Conservation (phyloP, 2,888 invertebrate genomes). For the Heliconius sara region DNA sequence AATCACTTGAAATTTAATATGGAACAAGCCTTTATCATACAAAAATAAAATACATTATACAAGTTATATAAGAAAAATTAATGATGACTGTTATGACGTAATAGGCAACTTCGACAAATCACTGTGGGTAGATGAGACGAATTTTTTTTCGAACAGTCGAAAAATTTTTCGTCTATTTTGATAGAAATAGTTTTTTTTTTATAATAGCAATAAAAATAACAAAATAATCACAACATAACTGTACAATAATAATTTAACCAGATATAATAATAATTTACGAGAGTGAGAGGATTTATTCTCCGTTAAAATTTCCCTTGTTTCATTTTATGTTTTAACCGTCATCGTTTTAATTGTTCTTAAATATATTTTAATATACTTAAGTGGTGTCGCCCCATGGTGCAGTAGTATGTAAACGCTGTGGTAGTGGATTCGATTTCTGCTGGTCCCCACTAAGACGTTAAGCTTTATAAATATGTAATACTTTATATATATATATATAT, state of each 20-base stretch:
- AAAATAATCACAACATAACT: not conserved
- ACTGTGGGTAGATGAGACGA: too few relatives aligned
- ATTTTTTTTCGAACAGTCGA: not conserved
- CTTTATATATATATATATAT: too few relatives aligned
- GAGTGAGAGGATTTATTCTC: not conserved
- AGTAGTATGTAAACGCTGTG: too few relatives aligned
- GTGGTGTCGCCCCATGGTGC: too few relatives aligned
- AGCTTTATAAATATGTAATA: too few relatives aligned
- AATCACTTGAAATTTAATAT: conserved; percentile 23
- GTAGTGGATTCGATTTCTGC: too few relatives aligned
- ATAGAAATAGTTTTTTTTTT: not conserved
- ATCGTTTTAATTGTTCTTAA: too few relatives aligned
- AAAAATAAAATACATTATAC: not conserved
- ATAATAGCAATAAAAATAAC: too few relatives aligned
- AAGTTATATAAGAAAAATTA: not conserved
- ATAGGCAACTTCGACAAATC: not conserved
- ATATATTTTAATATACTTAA: too few relatives aligned
- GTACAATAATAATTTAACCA: not conserved
- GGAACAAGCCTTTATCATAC: conserved; percentile 17
- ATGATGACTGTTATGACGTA: not conserved
- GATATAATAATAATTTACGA: not conserved
- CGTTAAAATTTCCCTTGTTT: not conserved
- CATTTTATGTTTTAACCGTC: too few relatives aligned
- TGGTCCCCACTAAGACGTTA: too few relatives aligned
- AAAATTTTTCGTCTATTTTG: not conserved